phyloP scores from a whole-genome alignment of 23 tunicate species.

The Ciona savignyi region DNA sequence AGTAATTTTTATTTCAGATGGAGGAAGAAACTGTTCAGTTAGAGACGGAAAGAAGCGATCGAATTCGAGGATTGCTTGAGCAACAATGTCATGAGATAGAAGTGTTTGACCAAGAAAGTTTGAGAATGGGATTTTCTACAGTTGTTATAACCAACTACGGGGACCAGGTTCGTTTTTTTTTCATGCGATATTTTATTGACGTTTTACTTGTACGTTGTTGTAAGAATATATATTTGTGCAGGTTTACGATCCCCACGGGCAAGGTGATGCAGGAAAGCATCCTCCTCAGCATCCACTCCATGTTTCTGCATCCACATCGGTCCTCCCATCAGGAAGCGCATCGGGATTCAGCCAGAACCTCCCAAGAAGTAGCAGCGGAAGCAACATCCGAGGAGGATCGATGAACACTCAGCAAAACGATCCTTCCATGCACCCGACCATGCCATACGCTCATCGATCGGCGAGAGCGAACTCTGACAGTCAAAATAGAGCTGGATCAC shows the following conservation, averaged over 20 bases:
- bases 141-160: constrained; percentile 95
- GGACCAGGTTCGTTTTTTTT: constrained; percentile 39
- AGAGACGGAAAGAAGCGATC: constrained; percentile 62
- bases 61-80: constrained; percentile 68
- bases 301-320: constrained; percentile 80
- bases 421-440: background rate
- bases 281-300: constrained; percentile 31
- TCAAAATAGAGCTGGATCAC: constrained; percentile 24
- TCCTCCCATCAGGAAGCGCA: constrained; percentile 22
- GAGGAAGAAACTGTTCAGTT: constrained; percentile 71
- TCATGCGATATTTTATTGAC: too few species aligned
- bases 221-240: too few species aligned
- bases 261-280: background rate
- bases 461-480: constrained; percentile 54
- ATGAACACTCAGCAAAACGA: constrained; percentile 4
- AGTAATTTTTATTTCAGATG: constrained; percentile 30
- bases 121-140: constrained; percentile 87
- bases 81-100: constrained; percentile 84
- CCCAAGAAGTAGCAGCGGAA: constrained; percentile 89
- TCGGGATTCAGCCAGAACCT: constrained; percentile 9
- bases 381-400: constrained; percentile 32
- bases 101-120: constrained; percentile 70
- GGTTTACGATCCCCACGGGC: constrained; percentile 34
- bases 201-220: too few species aligned
- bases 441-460: constrained; percentile 58